These are phyloP conservation scores for Spinus pinus DNA, from an alignment of 2,797 vertebrate species.

Conservation along the genomic window DNA sequence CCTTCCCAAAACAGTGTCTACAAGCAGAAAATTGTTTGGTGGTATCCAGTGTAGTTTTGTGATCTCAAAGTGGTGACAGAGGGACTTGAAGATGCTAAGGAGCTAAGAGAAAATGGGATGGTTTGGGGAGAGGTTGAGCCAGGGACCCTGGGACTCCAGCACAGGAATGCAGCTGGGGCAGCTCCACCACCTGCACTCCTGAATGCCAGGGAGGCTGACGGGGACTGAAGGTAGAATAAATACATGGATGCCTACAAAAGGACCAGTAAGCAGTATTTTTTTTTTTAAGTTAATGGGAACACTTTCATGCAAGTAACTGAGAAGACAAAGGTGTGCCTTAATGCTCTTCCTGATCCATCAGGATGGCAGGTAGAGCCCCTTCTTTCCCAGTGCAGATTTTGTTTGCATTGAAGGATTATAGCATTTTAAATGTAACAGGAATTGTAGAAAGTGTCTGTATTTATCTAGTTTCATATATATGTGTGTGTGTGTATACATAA, in stretches of 20 bases:
- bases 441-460: background rate
- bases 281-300: background rate
- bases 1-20: background rate
- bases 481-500: background rate
- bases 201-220: rapidly evolving
- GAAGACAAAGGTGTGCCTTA: background rate
- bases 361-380: background rate
- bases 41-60: background rate
- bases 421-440: background rate
- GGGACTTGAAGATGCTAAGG: background rate
- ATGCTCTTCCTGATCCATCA: background rate
- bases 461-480: background rate
- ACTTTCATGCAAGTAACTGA: background rate
- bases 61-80: background rate
- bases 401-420: background rate
- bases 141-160: background rate
- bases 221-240: background rate
- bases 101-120: background rate
- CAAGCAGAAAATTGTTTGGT: background rate
- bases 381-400: background rate
- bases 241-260: background rate
- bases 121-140: background rate
- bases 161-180: background rate
- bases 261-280: background rate
- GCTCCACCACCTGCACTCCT: background rate